phyloP scores from a whole-genome alignment of 2,113 vertebrate genomes.

The Tachysurus vachellii region DNA sequence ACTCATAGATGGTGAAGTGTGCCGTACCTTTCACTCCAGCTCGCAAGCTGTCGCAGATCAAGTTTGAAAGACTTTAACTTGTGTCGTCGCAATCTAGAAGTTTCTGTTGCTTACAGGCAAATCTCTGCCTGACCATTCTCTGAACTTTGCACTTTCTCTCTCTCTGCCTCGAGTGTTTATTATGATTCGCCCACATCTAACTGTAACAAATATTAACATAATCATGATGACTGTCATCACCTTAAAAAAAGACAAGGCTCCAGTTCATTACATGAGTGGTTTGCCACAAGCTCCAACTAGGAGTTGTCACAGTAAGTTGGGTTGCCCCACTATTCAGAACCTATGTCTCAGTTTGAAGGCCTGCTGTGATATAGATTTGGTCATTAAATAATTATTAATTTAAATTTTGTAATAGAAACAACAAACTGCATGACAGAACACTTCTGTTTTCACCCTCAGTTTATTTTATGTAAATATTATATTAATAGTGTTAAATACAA shows the following conservation, averaged over 20 bases:
- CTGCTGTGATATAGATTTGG: not conserved
- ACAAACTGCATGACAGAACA: not conserved
- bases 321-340: not conserved
- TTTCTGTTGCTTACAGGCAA: slow-evolving; percentile 47
- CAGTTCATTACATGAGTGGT: not conserved
- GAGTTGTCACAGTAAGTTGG: not conserved
- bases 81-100: slow-evolving; percentile 65
- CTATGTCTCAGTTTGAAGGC: not conserved
- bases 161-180: not conserved
- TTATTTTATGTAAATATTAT: not conserved
- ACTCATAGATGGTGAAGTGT: slow-evolving; percentile 68
- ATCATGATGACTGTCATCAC: not conserved
- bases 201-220: not conserved
- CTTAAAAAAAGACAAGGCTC: not conserved
- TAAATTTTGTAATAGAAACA: not conserved
- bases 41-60: slow-evolving; percentile 73
- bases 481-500: not conserved
- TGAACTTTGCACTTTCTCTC: slow-evolving; percentile 1
- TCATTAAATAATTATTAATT: not conserved
- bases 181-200: not conserved
- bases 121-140: slow-evolving; percentile 1
- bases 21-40: slow-evolving; percentile 71
- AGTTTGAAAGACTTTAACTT: slow-evolving; percentile 66
- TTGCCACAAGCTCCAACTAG: not conserved
- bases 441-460: not conserved